These are phyloP conservation scores for Empidonax traillii DNA, from an alignment of 2,113 vertebrate species.

Conservation along the genomic window DNA sequence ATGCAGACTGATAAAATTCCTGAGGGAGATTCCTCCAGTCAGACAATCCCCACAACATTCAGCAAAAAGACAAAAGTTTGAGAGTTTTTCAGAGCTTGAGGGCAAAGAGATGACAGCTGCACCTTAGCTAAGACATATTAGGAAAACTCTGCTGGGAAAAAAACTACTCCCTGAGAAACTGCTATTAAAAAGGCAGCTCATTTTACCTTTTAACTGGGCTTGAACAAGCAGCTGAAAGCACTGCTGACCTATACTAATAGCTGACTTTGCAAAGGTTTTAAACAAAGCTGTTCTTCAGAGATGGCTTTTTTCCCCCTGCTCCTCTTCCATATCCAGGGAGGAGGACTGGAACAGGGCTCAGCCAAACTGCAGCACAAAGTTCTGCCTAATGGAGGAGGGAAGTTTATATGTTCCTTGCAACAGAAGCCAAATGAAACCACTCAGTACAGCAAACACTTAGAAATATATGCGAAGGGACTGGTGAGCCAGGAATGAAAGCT, in stretches of 20 bases:
- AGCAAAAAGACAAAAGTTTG: background rate
- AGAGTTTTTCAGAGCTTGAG: background rate
- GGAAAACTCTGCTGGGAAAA: background rate
- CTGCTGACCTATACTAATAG: background rate
- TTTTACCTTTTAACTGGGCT: background rate
- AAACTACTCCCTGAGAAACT: background rate
- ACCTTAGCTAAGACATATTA: background rate
- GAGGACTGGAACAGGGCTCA: background rate
- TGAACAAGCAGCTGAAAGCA: background rate
- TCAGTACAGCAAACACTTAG: slow-evolving; percentile 6
- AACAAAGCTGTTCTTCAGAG: slow-evolving; percentile 15
- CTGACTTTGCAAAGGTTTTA: slow-evolving; percentile 27
- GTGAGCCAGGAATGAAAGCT: slow-evolving; percentile 48
- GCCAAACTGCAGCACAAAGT: slow-evolving; percentile 32
- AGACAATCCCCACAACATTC: background rate
- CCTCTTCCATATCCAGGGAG: background rate
- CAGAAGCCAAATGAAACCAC: slow-evolving; percentile 48
- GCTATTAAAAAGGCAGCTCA: background rate
- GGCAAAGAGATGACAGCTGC: background rate
- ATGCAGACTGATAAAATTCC: background rate
- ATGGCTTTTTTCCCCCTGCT: background rate
- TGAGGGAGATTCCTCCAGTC: background rate
- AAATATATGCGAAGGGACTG: slow-evolving; percentile 1
- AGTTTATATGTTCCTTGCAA: slow-evolving; percentile 9
- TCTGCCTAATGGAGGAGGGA: background rate